A percentile compares a stretch with the other conserved stretches of the same genome.
These are phyloP conservation scores for Lysiphlebus fabarum DNA, from an alignment of 1,140 invertebrate species.

Conservation along the genomic window DNA sequence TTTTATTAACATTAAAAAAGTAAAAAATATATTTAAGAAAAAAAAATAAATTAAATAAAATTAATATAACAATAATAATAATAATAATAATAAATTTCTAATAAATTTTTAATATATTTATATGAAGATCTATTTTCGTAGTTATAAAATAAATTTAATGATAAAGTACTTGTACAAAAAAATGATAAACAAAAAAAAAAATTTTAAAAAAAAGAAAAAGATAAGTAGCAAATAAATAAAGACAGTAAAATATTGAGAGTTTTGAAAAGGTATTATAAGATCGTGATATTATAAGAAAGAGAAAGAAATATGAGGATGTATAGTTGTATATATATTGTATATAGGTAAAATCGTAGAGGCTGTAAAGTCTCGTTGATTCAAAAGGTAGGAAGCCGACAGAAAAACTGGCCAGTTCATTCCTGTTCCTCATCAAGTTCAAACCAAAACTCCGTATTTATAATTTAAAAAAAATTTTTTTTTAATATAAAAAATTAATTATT, in stretches of 20 bases:
- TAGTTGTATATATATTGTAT: constrained; percentile 46
- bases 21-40: too few species aligned
- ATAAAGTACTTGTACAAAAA: constrained; percentile 9
- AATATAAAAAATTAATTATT: too few species aligned
- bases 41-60: too few species aligned
- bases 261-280: constrained; percentile 23
- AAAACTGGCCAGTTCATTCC: constrained; percentile 52
- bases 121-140: too few species aligned
- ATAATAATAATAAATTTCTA: too few species aligned
- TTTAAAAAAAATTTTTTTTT: too few species aligned
- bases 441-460: constrained; percentile 27
- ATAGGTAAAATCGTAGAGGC: constrained; percentile 52
- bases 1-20: too few species aligned
- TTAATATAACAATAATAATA: too few species aligned
- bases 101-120: too few species aligned
- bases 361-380: constrained; percentile 46
- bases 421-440: constrained; percentile 53
- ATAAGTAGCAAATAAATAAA: constrained; percentile 19
- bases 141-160: neutral
- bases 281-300: constrained; percentile 17
- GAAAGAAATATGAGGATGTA: constrained; percentile 31
- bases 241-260: constrained; percentile 22
- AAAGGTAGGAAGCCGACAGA: constrained; percentile 50
- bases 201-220: constrained; percentile 6
- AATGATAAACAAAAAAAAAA: constrained; percentile 24